These are phyloP conservation scores for Ochotona princeps DNA, from an alignment of 2,113 vertebrate genomes.

Conservation along the genomic window DNA sequence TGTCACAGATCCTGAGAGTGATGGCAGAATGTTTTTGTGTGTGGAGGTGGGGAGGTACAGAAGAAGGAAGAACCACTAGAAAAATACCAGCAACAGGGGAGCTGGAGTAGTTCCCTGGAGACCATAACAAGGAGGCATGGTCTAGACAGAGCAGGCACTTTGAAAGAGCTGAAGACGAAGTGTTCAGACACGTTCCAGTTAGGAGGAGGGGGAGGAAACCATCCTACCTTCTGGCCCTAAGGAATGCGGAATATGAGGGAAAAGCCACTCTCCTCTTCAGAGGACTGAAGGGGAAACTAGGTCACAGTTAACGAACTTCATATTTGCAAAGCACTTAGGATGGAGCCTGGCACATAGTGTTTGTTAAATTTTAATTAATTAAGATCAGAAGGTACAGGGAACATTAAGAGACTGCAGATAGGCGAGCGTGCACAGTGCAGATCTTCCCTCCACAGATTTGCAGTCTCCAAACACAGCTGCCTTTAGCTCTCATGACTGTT, in stretches of 20 bases:
- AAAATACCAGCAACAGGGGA: not conserved
- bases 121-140: not conserved
- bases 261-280: constrained; percentile 51
- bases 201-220: not conserved
- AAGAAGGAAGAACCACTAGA: constrained; percentile 34
- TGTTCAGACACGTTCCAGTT: constrained; percentile 47
- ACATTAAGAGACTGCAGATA: not conserved
- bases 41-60: not conserved
- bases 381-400: constrained; percentile 18
- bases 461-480: not conserved
- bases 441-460: not conserved
- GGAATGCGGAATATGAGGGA: constrained; percentile 74
- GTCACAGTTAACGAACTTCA: constrained; percentile 64
- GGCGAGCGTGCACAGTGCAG: not conserved
- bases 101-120: not conserved
- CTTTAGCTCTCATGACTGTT: not conserved
- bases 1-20: not conserved
- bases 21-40: not conserved
- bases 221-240: constrained; percentile 61
- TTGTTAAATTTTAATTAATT: constrained; percentile 63
- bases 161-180: constrained; percentile 24
- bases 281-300: constrained; percentile 44
- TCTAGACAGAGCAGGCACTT: constrained; percentile 22
- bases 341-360: not conserved
- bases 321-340: constrained; percentile 64